Base-by-base conservation (phyloP, 92 coral and sea anemone genomes). In the Pocillopora meandrina region DNA sequence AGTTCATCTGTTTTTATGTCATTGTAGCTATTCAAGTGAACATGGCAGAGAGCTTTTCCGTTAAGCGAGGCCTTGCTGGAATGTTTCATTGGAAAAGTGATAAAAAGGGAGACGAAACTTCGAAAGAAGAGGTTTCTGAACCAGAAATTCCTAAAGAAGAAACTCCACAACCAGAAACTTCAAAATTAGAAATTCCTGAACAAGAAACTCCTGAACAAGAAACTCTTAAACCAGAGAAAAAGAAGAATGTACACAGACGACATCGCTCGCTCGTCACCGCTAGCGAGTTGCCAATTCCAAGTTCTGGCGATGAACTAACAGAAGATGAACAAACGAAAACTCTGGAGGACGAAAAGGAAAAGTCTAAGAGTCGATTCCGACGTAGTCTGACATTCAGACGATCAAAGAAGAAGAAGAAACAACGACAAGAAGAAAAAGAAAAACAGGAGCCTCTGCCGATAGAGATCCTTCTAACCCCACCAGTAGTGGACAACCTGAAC, bases 171-270 rank as follows among this genome's bases (percentile, higher is more conserved):
- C 52, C 52, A 42, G 52, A 42, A 42, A 42, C 4, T 42, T 42
- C 52, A 42, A 42, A 42, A 42, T 7, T 7, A 42, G 52, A 42
- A 42, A 42, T 7, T 3, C 52, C 52, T 42, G 52, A 42, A 42
- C 52, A 42, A 7, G 52, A 42, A 42, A 42, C 8, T 7, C 4
- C 52, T 26, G 31, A 26, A 26, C 31, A 26, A 26, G 31, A 26
- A 42, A 42, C 8, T 7, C 4, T 7, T 42, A 42, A 42, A 42
- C 52, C 52, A 42, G 52, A 42, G 7, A 42, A 2, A 18, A 80
- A 80, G 75, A 80, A 31, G 57, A 80, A 80, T 56, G 70, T n/a
- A 10, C 84, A 70, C 58, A 80, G 70, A 80, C 58, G 66, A 17
- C 56, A 69, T 12, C 65, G 26, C 18, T 55, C 84, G 19, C 20